These are phyloP conservation scores for Meteorus colon DNA, from an alignment of 2,888 invertebrate species.

Conservation along the genomic window DNA sequence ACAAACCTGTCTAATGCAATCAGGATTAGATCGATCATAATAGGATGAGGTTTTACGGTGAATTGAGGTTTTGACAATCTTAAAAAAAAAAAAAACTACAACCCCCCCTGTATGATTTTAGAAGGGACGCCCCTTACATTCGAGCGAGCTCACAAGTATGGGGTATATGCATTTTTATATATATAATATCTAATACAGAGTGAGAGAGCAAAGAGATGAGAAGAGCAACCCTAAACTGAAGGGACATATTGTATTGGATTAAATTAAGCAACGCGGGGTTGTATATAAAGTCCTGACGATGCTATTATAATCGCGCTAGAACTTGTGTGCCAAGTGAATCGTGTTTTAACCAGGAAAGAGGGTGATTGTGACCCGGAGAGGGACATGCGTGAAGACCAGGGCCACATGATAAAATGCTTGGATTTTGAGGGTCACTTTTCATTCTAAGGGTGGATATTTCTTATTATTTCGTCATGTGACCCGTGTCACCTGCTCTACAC, in stretches of 20 bases:
- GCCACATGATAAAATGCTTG: slow-evolving; percentile 38
- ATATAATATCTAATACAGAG: slow-evolving; percentile 26
- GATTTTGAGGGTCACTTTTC: slow-evolving; percentile 13
- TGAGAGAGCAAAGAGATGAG: background rate
- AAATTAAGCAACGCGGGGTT: slow-evolving; percentile 68
- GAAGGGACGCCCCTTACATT: slow-evolving; percentile 54
- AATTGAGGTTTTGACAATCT: slow-evolving; percentile 69
- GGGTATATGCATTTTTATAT: slow-evolving; percentile 31
- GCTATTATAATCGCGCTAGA: slow-evolving; percentile 63
- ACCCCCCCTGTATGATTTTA: slow-evolving; percentile 62
- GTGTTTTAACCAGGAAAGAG: slow-evolving; percentile 58
- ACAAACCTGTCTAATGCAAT: slow-evolving; percentile 68
- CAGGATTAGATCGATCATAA: slow-evolving; percentile 69
- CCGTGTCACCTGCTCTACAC: slow-evolving; percentile 65
- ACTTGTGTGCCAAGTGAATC: slow-evolving; percentile 72
- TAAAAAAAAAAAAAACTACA: slow-evolving; percentile 71
- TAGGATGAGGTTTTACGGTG: slow-evolving; percentile 71
- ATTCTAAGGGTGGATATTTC: slow-evolving; percentile 25
- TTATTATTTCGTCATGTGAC: slow-evolving; percentile 67
- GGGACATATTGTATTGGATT: slow-evolving; percentile 72
- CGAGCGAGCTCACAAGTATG: slow-evolving; percentile 22
- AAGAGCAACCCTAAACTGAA: slow-evolving; percentile 46
- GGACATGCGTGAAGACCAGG: slow-evolving; percentile 32
- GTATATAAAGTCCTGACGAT: slow-evolving; percentile 54
- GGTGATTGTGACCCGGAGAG: slow-evolving; percentile 38